phyloP scores from a whole-genome alignment of 2,888 invertebrate genomes.

The Lithophane ornitopus region DNA sequence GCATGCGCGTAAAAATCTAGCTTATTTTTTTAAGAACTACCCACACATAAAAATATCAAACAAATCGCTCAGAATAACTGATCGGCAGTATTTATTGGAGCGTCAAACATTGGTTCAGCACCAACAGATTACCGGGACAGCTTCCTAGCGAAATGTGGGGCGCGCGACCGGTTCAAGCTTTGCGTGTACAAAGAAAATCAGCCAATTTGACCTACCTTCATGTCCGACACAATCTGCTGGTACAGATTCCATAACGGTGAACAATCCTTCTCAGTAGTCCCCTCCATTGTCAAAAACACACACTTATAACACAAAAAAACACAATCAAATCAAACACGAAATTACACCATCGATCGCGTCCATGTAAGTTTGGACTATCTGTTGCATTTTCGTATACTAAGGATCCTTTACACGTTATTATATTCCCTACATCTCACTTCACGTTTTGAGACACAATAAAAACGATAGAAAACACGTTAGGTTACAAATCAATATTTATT shows the following conservation, averaged over 20 bases:
- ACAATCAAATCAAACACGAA: slow-evolving; percentile 76
- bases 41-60: slow-evolving; percentile 31
- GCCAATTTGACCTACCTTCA: slow-evolving; percentile 95
- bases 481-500: slow-evolving; percentile 90
- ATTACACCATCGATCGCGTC: slow-evolving; percentile 80
- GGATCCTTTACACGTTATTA: slow-evolving; percentile 64
- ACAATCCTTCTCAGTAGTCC: slow-evolving; percentile 94
- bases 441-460: slow-evolving; percentile 74
- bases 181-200: slow-evolving; percentile 65
- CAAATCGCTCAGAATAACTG: slow-evolving; percentile 49
- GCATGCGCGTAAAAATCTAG: neutral
- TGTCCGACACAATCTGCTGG: slow-evolving; percentile 98
- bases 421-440: slow-evolving; percentile 85
- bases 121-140: slow-evolving; percentile 77
- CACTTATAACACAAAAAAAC: slow-evolving; percentile 75
- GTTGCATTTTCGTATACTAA: slow-evolving; percentile 81
- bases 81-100: slow-evolving; percentile 58
- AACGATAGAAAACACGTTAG: slow-evolving; percentile 69
- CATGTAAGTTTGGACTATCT: slow-evolving; percentile 78
- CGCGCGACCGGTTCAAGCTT: slow-evolving; percentile 69
- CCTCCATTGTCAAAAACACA: slow-evolving; percentile 92
- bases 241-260: slow-evolving; percentile 98
- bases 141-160: slow-evolving; percentile 75
- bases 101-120: slow-evolving; percentile 74
- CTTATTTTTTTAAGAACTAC: slow-evolving; percentile 26